Percentiles rank a stretch among this genome's conserved stretches.
Conservation (phyloP, 1,140 invertebrate species). For the Fopius arisanus region DNA sequence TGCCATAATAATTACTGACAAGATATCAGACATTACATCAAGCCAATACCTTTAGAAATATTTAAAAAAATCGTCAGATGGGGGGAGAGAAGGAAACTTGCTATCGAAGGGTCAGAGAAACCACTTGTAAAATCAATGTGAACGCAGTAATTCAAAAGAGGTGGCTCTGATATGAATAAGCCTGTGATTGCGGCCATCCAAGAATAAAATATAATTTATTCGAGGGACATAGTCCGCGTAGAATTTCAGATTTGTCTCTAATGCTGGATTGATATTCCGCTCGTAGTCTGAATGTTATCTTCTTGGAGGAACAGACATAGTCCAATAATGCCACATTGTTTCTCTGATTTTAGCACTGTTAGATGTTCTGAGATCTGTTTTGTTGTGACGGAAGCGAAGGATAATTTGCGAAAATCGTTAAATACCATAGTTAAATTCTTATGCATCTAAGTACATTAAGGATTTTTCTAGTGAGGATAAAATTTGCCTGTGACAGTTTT, state of each 20-base stretch:
- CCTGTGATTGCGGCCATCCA: neutral
- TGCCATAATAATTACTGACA: no score
- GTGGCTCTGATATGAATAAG: neutral
- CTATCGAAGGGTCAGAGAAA: neutral
- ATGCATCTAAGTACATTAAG: no score
- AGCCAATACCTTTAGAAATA: no score
- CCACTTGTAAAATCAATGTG: neutral
- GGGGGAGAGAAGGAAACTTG: neutral
- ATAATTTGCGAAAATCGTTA: no score
- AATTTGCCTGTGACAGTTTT: no score
- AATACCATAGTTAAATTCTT: no score
- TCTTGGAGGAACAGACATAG: neutral
- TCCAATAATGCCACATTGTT: constrained; percentile 15
- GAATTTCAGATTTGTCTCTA: neutral
- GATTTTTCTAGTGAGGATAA: no score
- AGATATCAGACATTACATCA: no score
- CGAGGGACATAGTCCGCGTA: neutral
- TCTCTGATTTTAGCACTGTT: neutral
- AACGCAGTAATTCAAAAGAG: neutral
- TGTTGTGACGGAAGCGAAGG: no score
- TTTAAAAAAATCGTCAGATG: no score
- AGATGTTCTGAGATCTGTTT: neutral
- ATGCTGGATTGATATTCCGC: neutral
- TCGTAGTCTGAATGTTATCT: neutral
- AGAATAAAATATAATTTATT: constrained; percentile 1